phyloP scores from a whole-genome alignment of 2,113 vertebrate species.

The Nibea coibor region DNA sequence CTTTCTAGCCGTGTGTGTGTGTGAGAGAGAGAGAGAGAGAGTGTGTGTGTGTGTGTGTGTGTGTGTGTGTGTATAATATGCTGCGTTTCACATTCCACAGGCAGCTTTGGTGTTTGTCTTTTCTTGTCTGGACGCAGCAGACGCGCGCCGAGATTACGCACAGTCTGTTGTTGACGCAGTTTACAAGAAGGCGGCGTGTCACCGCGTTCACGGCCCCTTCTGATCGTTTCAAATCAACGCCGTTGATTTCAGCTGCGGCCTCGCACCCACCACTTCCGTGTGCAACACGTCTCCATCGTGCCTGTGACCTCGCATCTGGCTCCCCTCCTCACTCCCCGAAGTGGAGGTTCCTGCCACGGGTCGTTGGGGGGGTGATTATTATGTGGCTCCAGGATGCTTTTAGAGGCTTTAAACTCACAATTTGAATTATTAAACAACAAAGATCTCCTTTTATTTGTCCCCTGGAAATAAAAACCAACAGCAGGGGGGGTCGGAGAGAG shows the following conservation, averaged over 20 bases:
- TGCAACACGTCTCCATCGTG: not conserved
- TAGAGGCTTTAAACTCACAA: not conserved
- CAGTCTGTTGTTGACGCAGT: slow-evolving; percentile 67
- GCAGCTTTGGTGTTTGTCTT: slow-evolving; percentile 56
- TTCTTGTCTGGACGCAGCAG: slow-evolving; percentile 59
- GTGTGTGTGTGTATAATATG: not conserved
- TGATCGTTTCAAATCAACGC: slow-evolving; percentile 8
- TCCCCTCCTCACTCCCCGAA: not conserved
- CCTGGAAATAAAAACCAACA: not conserved
- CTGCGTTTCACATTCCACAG: slow-evolving; percentile 53
- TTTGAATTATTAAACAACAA: slow-evolving; percentile 8
- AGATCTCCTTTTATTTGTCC: not conserved
- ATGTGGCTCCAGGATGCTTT: not conserved
- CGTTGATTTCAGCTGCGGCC: not conserved
- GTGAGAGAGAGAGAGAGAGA: not conserved
- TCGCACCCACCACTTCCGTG: not conserved
- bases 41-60: slow-evolving; percentile 3
- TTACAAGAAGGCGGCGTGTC: slow-evolving; percentile 27
- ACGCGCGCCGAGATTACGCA: slow-evolving; percentile 46
- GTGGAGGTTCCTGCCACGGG: not conserved
- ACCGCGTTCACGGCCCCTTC: not conserved
- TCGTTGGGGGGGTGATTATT: not conserved
- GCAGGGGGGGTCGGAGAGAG: not conserved
- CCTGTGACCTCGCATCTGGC: not conserved
- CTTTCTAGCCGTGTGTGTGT: not conserved